These are phyloP conservation scores for Aethina tumida DNA, from an alignment of 1,140 invertebrate genomes.

Conservation along the genomic window DNA sequence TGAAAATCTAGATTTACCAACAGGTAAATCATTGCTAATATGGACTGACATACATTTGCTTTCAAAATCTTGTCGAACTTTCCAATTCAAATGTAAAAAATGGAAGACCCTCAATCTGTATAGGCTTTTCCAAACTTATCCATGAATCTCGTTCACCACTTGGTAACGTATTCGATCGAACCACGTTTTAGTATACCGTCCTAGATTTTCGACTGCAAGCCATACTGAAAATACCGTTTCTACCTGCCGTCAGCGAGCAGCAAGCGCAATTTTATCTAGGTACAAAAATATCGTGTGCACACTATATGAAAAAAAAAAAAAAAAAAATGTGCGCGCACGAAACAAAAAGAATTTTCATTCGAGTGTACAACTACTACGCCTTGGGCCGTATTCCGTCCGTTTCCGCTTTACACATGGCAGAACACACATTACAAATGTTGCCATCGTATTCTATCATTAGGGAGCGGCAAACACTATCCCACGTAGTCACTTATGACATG, in stretches of 20 bases:
- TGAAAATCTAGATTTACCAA: too few species aligned
- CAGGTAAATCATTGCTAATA: too few species aligned
- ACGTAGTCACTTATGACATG: slow-evolving; percentile 16
- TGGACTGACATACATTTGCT: too few species aligned
- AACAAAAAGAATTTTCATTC: slow-evolving; percentile 25
- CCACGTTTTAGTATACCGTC: too few species aligned
- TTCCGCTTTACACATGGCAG: slow-evolving; percentile 36
- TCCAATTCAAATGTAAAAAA: too few species aligned
- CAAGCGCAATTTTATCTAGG: slow-evolving; percentile 20
- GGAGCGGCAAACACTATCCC: slow-evolving; percentile 20
- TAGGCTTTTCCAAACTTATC: too few species aligned
- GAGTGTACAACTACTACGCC: slow-evolving; percentile 22
- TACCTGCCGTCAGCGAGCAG: slow-evolving; percentile 9
- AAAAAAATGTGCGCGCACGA: slow-evolving; percentile 3
- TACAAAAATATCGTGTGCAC: slow-evolving; percentile 15
- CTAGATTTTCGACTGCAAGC: slow-evolving; percentile 17
- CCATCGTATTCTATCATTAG: slow-evolving; percentile 13
- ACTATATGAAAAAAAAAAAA: background rate
- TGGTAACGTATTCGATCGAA: too few species aligned
- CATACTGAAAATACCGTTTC: slow-evolving; percentile 14
- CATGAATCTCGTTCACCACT: too few species aligned
- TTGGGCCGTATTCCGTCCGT: slow-evolving; percentile 30
- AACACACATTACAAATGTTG: slow-evolving; percentile 33
- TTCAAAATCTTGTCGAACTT: too few species aligned
- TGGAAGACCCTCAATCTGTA: too few species aligned